Percentiles rank a stretch among this genome's conserved stretches.
These are phyloP conservation scores for Nomada fabriciana DNA, from an alignment of 2,888 invertebrate species.

Conservation along the genomic window DNA sequence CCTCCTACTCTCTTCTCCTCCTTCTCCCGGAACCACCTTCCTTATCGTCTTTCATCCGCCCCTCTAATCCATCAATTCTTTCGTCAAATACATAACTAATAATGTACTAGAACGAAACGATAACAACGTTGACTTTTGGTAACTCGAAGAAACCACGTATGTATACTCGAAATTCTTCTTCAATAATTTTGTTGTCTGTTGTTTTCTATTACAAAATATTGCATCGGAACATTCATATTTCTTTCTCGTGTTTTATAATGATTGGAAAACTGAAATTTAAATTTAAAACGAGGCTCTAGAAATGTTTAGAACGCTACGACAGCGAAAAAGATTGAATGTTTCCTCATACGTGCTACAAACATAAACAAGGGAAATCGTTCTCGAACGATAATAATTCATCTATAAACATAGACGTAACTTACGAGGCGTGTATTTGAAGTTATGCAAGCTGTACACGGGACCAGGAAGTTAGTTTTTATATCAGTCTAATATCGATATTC, in stretches of 20 bases:
- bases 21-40: neutral
- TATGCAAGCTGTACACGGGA: neutral
- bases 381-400: slow-evolving; percentile 11
- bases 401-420: neutral
- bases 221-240: neutral
- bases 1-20: slow-evolving; percentile 5
- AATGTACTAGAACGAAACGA: slow-evolving; percentile 35
- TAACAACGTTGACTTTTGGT: neutral
- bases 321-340: too few relatives aligned
- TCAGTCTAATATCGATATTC: too few relatives aligned
- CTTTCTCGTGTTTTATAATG: neutral
- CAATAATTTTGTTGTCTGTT: neutral
- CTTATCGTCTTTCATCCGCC: slow-evolving; percentile 13
- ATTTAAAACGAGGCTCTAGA: too few relatives aligned
- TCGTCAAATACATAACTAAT: slow-evolving; percentile 1
- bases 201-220: slow-evolving; percentile 5
- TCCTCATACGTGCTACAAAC: too few relatives aligned
- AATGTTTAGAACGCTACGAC: too few relatives aligned
- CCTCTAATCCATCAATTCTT: neutral
- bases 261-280: neutral
- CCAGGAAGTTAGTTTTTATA: slow-evolving; percentile 7
- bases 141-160: neutral
- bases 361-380: neutral
- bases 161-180: neutral
- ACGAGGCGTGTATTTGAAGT: neutral